Base-by-base conservation (phyloP, 2,888 invertebrate species). In the Hyles lineata region DNA sequence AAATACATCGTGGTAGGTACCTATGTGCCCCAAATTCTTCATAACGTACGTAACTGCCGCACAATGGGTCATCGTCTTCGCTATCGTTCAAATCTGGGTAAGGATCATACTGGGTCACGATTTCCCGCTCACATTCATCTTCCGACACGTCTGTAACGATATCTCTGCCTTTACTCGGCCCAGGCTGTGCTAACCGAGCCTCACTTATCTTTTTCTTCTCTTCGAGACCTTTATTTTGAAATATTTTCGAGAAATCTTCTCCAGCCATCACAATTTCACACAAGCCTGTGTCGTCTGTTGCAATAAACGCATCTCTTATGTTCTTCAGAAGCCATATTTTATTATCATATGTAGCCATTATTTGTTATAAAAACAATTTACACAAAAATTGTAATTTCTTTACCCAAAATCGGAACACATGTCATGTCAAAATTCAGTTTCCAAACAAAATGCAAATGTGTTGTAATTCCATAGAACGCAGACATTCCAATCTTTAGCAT, bases 331-430 rank as follows among this genome's bases (percentile, higher is more conserved):
- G 95, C 97, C 99, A 99, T 83, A 97, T 97, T 90, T 97, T 97
- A 92, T 99, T 98, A 90, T 99, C 98, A 90, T 98, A 99, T 78
- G 98, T 96, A 80, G 99, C 99, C 99, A 99, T 99, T 67, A 69
- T 75, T 74, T 72, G 63, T 11, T 58, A 72, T 29, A 32, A 29
- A 77, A 75, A 74, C 73, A 77, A 35, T 74, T 72, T 21, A 75
- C 75, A 52, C n/a, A 52, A 70, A 73, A 77, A 72, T 79, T 76
- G 74, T 77, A 75, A 73, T 78, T 77, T 75, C 71, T 69, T 76
- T 78, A 74, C 75, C 76, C 77, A 76, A 81, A 81, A 78, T 76
- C 76, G 75, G 75, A 81, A 82, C 82, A 83, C 81, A 82, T 83
- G 83, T 81, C 83, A 82, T 72, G 72, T 72, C 72, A 81, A 80